Percentiles rank a stretch among this genome's conserved stretches.
phyloP scores from a whole-genome alignment of 2,113 vertebrate species.

The Saccopteryx bilineata region DNA sequence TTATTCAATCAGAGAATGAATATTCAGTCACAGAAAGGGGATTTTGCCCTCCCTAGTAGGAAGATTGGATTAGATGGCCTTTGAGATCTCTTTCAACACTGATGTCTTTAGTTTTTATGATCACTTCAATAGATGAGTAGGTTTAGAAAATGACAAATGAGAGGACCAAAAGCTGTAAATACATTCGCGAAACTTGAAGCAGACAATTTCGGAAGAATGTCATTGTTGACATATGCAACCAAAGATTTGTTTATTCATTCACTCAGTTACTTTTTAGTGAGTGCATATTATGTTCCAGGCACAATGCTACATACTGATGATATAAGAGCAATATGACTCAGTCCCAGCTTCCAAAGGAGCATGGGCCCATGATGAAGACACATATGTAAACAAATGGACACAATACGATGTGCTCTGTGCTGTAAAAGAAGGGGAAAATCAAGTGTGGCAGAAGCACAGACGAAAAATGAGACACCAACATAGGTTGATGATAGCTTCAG shows the following conservation, averaged over 20 bases:
- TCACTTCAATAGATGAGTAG: neutral
- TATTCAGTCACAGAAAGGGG: neutral
- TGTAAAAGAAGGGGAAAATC: neutral
- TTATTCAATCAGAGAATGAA: slow-evolving; percentile 18
- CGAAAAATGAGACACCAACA: neutral
- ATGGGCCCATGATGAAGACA: neutral
- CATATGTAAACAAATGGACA: neutral
- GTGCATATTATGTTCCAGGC: neutral
- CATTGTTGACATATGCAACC: neutral
- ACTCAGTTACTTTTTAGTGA: neutral
- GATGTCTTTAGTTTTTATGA: neutral
- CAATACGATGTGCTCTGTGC: neutral
- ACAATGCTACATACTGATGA: neutral
- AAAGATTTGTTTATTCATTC: neutral
- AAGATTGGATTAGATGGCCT: neutral
- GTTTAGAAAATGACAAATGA: slow-evolving; percentile 24
- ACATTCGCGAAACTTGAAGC: neutral
- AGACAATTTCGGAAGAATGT: neutral
- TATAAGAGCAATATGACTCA: neutral
- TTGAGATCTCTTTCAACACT: slow-evolving; percentile 11
- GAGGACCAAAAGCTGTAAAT: neutral
- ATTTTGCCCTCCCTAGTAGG: neutral
- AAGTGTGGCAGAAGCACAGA: neutral
- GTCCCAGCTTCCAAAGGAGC: neutral
- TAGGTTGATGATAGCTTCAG: neutral